Base-by-base conservation (phyloP, 1,140 invertebrate genomes). In the Drosophila arawakana region DNA sequence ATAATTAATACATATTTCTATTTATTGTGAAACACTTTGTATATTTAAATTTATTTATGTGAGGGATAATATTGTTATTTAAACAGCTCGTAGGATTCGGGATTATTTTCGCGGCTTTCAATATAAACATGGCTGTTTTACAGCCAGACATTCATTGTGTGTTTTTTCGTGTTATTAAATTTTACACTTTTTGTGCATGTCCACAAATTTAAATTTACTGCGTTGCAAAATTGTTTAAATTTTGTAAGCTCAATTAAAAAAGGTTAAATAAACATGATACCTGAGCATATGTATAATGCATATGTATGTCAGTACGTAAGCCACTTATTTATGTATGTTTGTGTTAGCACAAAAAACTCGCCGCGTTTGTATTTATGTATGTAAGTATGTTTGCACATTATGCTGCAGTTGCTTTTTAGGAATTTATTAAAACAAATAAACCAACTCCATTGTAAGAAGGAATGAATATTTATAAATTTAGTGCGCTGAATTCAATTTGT, bases 321-420 rank as follows among this genome's bases (percentile, higher is more conserved):
- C 9, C 39, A 21, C 37, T 55, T 37, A 18, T n/a, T 39, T 41
- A 21, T 5, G 11, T 57, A 7, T 57, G 8, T 57, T 43, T 43
- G 39, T 43, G 39, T n/a, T n/a, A 13, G 41, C 41, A 43, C 13
- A 43, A 3, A 43, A 43, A 43, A 5, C 10, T 43, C 11, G 41
- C 41, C 41, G 41, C 41, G 41, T 43, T 4, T n/a, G n/a, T 43
- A 10, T 46, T 25, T 59, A 21, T 52, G 60, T 63, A 18, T 15
- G 25, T 52, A 37, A 10, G 30, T 44, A 44, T 44, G 44, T 63
- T 21, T 21, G 37, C 50, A 35, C 11, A 15, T 37, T 37, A 10
- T 37, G 34, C n/a, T 15, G 34, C 30, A 54, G 34, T 34, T 35
- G 50, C 7, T 35, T 54, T 54, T 35, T 35, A 11, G 21, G 30